A percentile compares a stretch with the other conserved stretches of the same genome.
Conservation (phyloP, 2,113 vertebrate genomes). For the Coregonus clupeaformis region DNA sequence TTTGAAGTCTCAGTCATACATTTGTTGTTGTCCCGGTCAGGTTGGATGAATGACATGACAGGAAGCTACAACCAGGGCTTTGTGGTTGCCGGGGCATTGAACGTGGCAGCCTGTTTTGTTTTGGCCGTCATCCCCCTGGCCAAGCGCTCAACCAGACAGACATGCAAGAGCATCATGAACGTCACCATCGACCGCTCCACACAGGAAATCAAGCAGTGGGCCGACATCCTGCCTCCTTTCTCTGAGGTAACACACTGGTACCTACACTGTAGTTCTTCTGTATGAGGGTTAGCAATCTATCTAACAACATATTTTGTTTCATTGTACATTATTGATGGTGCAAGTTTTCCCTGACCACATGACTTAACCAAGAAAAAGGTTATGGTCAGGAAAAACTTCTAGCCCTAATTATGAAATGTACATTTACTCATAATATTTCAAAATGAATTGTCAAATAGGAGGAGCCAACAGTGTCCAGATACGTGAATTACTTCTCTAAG, state of each 20-base stretch:
- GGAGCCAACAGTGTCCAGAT: background rate
- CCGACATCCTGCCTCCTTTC: background rate
- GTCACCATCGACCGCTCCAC: slow-evolving; percentile 34
- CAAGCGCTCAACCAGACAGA: slow-evolving; percentile 23
- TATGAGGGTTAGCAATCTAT: no score
- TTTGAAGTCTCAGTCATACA: background rate
- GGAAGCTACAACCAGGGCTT: slow-evolving; percentile 50
- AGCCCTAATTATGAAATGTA: no score
- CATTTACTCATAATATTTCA: background rate
- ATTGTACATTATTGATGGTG: background rate
- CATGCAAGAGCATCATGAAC: slow-evolving; percentile 35
- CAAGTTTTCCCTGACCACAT: no score
- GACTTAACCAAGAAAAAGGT: no score
- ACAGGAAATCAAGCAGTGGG: slow-evolving; percentile 32
- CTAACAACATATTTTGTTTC: background rate
- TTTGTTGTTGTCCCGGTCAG: slow-evolving; percentile 8
- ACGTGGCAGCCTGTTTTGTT: slow-evolving; percentile 35
- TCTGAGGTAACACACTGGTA: background rate
- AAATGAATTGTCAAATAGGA: background rate
- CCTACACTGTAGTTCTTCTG: background rate
- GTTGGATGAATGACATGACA: slow-evolving; percentile 39
- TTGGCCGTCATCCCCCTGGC: slow-evolving; percentile 41
- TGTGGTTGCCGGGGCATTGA: slow-evolving; percentile 35
- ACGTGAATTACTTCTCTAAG: slow-evolving; percentile 12
- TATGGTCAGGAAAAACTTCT: no score